Conservation (phyloP, 2,888 invertebrate species). For the Sialis fuliginosa region DNA sequence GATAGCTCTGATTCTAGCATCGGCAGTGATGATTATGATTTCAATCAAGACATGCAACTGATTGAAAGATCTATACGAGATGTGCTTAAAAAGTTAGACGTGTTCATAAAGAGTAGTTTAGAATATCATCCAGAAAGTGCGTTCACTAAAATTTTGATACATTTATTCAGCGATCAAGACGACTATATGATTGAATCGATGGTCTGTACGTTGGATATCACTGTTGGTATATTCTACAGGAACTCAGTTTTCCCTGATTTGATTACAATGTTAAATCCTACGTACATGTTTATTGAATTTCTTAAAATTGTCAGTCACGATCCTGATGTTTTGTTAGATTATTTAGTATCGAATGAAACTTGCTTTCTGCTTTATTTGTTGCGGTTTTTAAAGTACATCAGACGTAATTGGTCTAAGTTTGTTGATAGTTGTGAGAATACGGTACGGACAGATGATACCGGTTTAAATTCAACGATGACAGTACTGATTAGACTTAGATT, state of each 20-base stretch:
- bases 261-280: constrained; percentile 67
- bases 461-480: constrained; percentile 67
- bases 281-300: constrained; percentile 74
- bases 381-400: constrained; percentile 66
- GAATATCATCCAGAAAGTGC: constrained; percentile 79
- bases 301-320: constrained; percentile 67
- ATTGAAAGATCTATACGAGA: constrained; percentile 74
- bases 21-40: constrained; percentile 69
- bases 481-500: constrained; percentile 61
- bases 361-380: constrained; percentile 74
- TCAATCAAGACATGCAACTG: constrained; percentile 75
- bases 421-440: constrained; percentile 45
- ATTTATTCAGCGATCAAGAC: constrained; percentile 78
- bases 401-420: constrained; percentile 71
- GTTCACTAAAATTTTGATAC: constrained; percentile 73
- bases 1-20: constrained; percentile 70
- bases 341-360: constrained; percentile 78
- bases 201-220: constrained; percentile 80
- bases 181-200: constrained; percentile 82
- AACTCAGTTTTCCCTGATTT: constrained; percentile 66
- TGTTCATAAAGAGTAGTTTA: constrained; percentile 60
- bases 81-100: constrained; percentile 63
- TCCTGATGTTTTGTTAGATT: constrained; percentile 62
- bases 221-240: constrained; percentile 66
- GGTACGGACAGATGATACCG: constrained; percentile 21